These are phyloP conservation scores for Danio jaintianensis DNA, from an alignment of 2,797 vertebrate species.

Conservation along the genomic window DNA sequence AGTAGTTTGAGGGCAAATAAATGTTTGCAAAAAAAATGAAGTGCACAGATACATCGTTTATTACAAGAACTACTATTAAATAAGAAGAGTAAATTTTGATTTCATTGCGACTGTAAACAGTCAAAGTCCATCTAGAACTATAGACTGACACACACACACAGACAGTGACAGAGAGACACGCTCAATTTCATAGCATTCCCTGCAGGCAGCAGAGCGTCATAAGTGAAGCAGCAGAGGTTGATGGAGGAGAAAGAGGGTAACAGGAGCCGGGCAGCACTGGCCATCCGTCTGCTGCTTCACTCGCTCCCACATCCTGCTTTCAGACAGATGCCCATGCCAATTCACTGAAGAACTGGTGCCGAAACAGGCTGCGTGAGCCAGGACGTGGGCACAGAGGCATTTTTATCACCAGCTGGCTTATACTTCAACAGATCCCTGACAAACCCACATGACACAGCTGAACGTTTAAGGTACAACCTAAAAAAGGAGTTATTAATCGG, in stretches of 20 bases:
- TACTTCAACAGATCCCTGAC: conserved; percentile 52
- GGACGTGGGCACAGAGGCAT: conserved; percentile 59
- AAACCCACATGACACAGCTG: conserved; percentile 44
- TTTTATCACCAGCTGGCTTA: conserved; percentile 56
- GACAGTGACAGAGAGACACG: conserved; percentile 26
- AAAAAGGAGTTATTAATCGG: conserved; percentile 33
- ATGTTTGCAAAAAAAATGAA: too few relatives aligned
- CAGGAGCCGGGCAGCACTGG: conserved; percentile 37
- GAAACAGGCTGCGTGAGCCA: conserved; percentile 49
- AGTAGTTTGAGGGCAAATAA: too few relatives aligned
- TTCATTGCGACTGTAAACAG: conserved; percentile 39
- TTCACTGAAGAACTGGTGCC: conserved; percentile 50
- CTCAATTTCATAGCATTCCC: conserved; percentile 23
- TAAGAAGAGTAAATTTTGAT: too few relatives aligned
- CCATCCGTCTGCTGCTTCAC: conserved; percentile 52
- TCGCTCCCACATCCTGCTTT: conserved; percentile 66
- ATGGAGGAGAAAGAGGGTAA: conserved; percentile 35
- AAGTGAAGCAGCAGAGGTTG: conserved; percentile 38
- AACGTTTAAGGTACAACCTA: conserved; percentile 20
- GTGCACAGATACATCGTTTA: too few relatives aligned
- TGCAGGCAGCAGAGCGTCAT: conserved; percentile 1
- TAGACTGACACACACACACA: conserved; percentile 13
- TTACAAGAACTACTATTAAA: too few relatives aligned
- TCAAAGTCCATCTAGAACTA: conserved; percentile 26
- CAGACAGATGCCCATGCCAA: conserved; percentile 61